phyloP scores from a whole-genome alignment of 2,888 invertebrate genomes.

The Mythimna lalbum region DNA sequence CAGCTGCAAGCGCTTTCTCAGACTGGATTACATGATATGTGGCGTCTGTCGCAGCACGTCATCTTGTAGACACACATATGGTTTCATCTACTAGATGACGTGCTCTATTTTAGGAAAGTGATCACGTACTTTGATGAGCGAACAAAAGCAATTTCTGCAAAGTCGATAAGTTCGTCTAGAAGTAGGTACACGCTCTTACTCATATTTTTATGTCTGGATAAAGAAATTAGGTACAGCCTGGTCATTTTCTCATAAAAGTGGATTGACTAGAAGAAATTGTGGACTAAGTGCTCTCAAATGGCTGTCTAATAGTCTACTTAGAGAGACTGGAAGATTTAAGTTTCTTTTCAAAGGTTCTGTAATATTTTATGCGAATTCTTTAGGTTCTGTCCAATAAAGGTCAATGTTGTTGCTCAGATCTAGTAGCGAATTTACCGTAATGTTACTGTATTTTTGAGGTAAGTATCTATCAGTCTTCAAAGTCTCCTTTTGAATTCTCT shows the following conservation, averaged over 20 bases:
- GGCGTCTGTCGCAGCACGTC: not conserved
- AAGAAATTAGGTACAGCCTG: conserved; percentile 15
- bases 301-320: conserved; percentile 8
- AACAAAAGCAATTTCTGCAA: not conserved
- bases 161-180: not conserved
- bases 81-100: conserved; percentile 20
- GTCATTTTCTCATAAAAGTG: conserved; percentile 21
- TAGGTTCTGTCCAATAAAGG: not conserved
- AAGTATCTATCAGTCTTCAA: not conserved
- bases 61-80: conserved; percentile 21
- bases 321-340: not conserved
- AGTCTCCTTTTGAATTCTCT: conserved; percentile 18
- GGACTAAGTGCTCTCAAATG: conserved; percentile 17
- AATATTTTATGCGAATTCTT: not conserved
- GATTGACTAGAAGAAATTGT: conserved; percentile 9
- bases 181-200: not conserved
- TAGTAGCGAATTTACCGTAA: not conserved
- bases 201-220: conserved; percentile 5
- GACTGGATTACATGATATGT: conserved; percentile 6
- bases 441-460: not conserved
- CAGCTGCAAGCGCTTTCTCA: conserved; percentile 6
- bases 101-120: conserved; percentile 15
- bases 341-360: not conserved
- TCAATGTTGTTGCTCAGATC: not conserved
- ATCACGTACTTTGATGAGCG: conserved; percentile 3